phyloP scores from a whole-genome alignment of 2,113 vertebrate genomes.

The Columba janthina region DNA sequence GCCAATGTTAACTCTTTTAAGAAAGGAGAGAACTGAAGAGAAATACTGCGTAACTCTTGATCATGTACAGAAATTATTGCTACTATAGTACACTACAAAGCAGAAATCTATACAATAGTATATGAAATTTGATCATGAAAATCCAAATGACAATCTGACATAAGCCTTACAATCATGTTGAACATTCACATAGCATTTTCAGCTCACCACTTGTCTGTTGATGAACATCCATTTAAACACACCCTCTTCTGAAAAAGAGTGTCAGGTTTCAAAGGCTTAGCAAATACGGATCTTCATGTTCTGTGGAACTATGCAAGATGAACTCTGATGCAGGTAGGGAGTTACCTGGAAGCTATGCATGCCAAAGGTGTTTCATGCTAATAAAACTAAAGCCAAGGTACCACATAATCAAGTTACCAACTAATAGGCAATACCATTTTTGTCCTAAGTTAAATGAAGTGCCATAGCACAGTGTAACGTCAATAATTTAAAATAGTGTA shows the following conservation, averaged over 20 bases:
- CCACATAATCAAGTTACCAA: conserved; percentile 80
- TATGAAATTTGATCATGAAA: conserved; percentile 81
- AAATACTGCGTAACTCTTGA: conserved; percentile 75
- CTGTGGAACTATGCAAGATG: conserved; percentile 72
- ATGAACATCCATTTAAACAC: conserved; percentile 70
- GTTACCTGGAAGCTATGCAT: conserved; percentile 79
- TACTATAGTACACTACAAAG: conserved; percentile 84
- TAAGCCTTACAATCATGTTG: conserved; percentile 74
- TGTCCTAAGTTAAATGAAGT: conserved; percentile 78
- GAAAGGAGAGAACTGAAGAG: conserved; percentile 63
- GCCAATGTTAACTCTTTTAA: conserved; percentile 69
- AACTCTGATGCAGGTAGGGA: conserved; percentile 72
- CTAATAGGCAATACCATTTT: conserved; percentile 76
- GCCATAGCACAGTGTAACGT: conserved; percentile 74
- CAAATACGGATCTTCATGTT: conserved; percentile 76
- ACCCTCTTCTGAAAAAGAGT: conserved; percentile 47
- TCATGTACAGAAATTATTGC: conserved; percentile 84
- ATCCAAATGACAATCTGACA: conserved; percentile 73
- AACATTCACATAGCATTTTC: conserved; percentile 73
- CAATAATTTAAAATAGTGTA: conserved; percentile 80
- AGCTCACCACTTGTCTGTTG: conserved; percentile 34
- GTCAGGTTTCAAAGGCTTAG: conserved; percentile 75
- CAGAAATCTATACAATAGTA: conserved; percentile 75
- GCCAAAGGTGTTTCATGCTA: conserved; percentile 82
- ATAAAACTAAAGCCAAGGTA: conserved; percentile 83